phyloP scores from a whole-genome alignment of 2,113 vertebrate species.

The Anser cygnoides region DNA sequence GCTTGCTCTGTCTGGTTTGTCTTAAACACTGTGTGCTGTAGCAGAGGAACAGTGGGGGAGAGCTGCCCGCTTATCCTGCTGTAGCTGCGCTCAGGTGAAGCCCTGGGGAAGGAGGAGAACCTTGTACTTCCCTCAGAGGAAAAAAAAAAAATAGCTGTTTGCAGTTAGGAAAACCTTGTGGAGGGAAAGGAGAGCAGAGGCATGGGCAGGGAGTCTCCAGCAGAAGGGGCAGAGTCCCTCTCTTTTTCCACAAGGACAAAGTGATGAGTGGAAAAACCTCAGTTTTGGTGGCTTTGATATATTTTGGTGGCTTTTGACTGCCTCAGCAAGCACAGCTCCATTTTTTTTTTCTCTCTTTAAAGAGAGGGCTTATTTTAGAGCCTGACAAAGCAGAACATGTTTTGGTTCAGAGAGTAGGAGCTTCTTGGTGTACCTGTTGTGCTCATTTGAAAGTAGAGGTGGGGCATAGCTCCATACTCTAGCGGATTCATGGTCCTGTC shows the following conservation, averaged over 20 bases:
- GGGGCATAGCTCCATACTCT: not conserved
- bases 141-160: not conserved
- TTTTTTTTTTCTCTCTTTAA: not conserved
- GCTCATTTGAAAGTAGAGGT: slow-evolving; percentile 27
- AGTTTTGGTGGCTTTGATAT: not conserved
- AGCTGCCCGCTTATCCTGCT: not conserved
- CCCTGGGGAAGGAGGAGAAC: not conserved
- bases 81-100: not conserved
- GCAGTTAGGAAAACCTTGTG: not conserved
- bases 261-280: not conserved
- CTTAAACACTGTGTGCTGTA: not conserved
- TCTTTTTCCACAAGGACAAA: not conserved
- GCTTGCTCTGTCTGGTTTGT: not conserved
- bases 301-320: not conserved
- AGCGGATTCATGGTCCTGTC: not conserved
- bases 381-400: not conserved
- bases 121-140: not conserved
- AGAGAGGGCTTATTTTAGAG: slow-evolving; percentile 2
- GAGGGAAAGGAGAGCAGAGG: not conserved
- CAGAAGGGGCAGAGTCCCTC: not conserved
- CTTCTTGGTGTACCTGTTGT: not conserved
- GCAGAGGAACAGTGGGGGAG: not conserved
- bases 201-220: not conserved
- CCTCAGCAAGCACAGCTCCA: not conserved
- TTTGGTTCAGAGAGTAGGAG: not conserved